Evolutionary conservation across 2,797 vertebrate species (phyloP).

Genomic region (Pangasius macronema): DNA sequence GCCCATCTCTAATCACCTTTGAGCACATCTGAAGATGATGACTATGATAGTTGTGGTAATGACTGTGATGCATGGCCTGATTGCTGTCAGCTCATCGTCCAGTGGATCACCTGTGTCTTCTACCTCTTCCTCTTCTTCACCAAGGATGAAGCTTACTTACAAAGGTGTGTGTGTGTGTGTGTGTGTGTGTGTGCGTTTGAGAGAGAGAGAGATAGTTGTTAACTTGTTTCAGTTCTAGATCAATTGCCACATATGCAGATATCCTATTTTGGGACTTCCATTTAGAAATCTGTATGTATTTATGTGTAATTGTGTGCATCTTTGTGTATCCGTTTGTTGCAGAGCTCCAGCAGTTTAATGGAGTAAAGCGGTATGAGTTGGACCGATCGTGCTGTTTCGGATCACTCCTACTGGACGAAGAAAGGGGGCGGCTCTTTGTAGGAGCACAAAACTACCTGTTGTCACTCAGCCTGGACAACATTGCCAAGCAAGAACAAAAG

Average conservation of each 20-base stretch:
- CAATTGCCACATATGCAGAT: not conserved
- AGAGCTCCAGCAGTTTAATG: slow-evolving; percentile 87
- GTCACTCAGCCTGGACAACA: slow-evolving; percentile 91
- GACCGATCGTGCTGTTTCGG: slow-evolving; percentile 92
- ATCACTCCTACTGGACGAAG: slow-evolving; percentile 89
- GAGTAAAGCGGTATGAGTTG: slow-evolving; percentile 81
- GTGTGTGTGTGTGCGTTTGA: not conserved
- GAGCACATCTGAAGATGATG: slow-evolving; percentile 46
- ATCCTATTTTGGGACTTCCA: slow-evolving; percentile 5
- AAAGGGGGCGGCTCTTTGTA: slow-evolving; percentile 89
- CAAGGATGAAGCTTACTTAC: slow-evolving; percentile 80
- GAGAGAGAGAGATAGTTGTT: not conserved
- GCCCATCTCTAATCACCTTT: slow-evolving; percentile 4
- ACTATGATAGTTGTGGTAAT: slow-evolving; percentile 59
- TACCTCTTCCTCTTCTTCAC: slow-evolving; percentile 64
- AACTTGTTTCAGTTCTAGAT: not conserved
- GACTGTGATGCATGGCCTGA: slow-evolving; percentile 69
- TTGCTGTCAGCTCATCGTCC: slow-evolving; percentile 65
- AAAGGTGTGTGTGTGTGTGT: slow-evolving; percentile 68
- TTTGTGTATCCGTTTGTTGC: slow-evolving; percentile 37
- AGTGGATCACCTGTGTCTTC: slow-evolving; percentile 47
- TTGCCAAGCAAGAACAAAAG: slow-evolving; percentile 88
- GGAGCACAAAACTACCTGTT: slow-evolving; percentile 90
- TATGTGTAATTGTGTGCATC: slow-evolving; percentile 23
- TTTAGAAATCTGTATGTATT: not conserved